Evolutionary conservation across 2,797 vertebrate genomes (phyloP), one percentile per base, ranked within the genome.

Genomic region (Chloroceryle amazona): DNA sequence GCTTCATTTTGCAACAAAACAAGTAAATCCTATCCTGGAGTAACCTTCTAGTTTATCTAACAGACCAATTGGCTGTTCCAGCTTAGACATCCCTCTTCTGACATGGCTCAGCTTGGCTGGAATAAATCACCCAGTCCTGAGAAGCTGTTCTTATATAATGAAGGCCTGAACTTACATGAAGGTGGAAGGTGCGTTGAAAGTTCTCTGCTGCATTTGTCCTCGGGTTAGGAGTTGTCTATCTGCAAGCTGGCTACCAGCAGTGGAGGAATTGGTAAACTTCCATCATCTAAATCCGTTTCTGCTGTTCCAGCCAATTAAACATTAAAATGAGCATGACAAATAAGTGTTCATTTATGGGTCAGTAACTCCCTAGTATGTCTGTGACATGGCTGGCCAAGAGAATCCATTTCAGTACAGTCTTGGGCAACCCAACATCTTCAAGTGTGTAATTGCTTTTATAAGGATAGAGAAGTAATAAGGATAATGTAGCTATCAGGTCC

Each of bases 271-370:
- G 78, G 72, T 90, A 46, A 92, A 42, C 83, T 83, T 90, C 70
- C 72, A 86, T 95, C 62, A 10, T 73, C 73, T 86, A 63, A 90
- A 93, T 89, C 74, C 0, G 0, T 65, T 95, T 81, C 89, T 90
- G 62, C 17, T 16, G 73, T 95, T 90, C 75, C 91, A 94, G 91
- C 71, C 82, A 91, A 93, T 96, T 94, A 94, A 88, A 82, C 89
- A 80, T 90, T 79, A 76, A 97, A 96, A 95, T 81, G 90, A 89
- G 91, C 70, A 2, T 89, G 94, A 89, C 92, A 94, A 93, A 85
- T 95, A 61, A 94, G 83, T 65, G 88, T 67, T 83, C 4, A 3
- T 93, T 88, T 86, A 63, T 91, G 92, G 96, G 92, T 97, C 86
- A 91, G 20, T 91, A 73, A 37, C 86, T 96, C 47, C 0, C 0